These are phyloP conservation scores for Anoplius nigerrimus DNA, from an alignment of 2,888 invertebrate genomes.

Conservation along the genomic window DNA sequence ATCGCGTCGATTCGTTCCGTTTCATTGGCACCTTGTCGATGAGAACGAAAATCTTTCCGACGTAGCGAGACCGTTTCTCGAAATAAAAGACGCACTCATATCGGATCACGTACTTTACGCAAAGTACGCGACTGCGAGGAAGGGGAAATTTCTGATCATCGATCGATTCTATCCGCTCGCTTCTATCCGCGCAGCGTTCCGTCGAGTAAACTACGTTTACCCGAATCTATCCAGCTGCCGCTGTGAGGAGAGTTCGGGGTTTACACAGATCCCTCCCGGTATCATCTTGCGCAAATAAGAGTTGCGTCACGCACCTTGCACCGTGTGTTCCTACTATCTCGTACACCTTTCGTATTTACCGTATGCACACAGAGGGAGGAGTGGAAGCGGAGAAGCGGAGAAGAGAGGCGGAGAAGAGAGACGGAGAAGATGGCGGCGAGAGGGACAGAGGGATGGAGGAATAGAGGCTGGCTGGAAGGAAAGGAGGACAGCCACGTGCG, in stretches of 20 bases:
- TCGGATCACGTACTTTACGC: too few relatives aligned
- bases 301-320: constrained; percentile 53
- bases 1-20: constrained; percentile 5
- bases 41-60: too few relatives aligned
- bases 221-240: too few relatives aligned
- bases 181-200: too few relatives aligned
- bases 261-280: constrained; percentile 37
- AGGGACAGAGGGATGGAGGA: constrained; percentile 6
- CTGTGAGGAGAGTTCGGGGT: constrained; percentile 1
- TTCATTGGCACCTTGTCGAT: background rate
- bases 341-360: constrained; percentile 37
- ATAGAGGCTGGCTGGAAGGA: constrained; percentile 17
- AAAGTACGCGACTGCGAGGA: too few relatives aligned
- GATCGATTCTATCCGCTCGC: too few relatives aligned
- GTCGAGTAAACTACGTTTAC: too few relatives aligned
- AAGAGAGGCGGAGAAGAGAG: background rate
- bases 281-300: constrained; percentile 61
- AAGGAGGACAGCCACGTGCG: constrained; percentile 40
- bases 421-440: background rate
- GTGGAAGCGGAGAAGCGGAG: background rate
- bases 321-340: constrained; percentile 38
- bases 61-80: too few relatives aligned
- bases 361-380: constrained; percentile 9
- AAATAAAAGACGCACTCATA: too few relatives aligned
- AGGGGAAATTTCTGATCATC: too few relatives aligned